phyloP scores from a whole-genome alignment of 1,140 invertebrate genomes.

The Anoplolepis gracilipes region DNA sequence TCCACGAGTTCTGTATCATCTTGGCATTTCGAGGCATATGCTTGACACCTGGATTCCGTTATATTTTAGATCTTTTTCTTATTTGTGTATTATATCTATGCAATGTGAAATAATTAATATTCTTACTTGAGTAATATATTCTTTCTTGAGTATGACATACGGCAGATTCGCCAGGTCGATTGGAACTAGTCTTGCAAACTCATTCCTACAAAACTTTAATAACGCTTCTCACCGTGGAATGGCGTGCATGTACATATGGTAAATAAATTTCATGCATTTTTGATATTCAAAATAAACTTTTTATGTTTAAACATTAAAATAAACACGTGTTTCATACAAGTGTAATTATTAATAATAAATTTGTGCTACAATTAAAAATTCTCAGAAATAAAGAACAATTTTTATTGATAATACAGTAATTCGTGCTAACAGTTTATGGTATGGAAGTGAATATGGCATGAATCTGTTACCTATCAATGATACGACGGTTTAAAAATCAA shows the following conservation, averaged over 20 bases:
- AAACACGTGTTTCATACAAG: not conserved
- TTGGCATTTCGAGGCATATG: not conserved
- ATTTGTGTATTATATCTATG: not conserved
- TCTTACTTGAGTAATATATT: conserved; percentile 30
- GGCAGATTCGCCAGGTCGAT: not conserved
- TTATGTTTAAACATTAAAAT: not conserved
- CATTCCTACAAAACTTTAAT: not conserved
- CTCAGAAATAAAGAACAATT: not conserved
- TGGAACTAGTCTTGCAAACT: not conserved
- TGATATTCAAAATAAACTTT: not conserved
- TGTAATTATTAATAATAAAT: not conserved
- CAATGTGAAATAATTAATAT: not conserved
- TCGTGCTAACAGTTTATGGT: not conserved
- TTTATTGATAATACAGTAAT: conserved; percentile 1
- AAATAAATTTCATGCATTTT: not conserved
- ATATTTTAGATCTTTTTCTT: not conserved
- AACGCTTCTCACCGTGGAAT: not conserved
- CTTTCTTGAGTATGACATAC: conserved; percentile 24
- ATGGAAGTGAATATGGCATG: not conserved
- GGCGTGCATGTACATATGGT: not conserved
- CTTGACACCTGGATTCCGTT: not conserved
- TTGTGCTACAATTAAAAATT: not conserved
- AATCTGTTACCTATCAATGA: not conserved
- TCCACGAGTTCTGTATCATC: not conserved
- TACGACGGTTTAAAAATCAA: not conserved